Percentiles rank a stretch among this genome's conserved stretches.
Conservation (phyloP, 2,797 vertebrate species). For the Coendou prehensilis region DNA sequence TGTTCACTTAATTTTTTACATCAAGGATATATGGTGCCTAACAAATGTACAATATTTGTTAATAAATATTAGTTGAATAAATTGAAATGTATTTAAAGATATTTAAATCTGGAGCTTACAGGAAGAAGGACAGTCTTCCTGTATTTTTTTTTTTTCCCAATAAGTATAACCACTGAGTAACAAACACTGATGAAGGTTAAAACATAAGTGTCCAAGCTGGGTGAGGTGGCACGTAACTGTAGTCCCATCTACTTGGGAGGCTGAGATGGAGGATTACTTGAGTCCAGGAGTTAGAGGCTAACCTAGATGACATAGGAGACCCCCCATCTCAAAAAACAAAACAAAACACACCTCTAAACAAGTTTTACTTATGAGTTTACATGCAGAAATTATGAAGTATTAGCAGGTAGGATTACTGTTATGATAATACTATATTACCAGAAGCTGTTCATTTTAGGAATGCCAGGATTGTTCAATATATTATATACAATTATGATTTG, state of each 20-base stretch:
- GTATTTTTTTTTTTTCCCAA: neutral
- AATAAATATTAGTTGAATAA: slow-evolving; percentile 27
- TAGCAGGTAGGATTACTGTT: neutral
- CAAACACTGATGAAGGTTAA: neutral
- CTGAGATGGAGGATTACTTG: neutral
- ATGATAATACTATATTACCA: neutral
- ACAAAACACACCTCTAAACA: neutral
- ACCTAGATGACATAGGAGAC: neutral
- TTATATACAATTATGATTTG: neutral
- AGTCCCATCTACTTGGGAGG: neutral
- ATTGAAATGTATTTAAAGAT: neutral
- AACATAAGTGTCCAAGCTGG: neutral
- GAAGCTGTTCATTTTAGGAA: slow-evolving; percentile 19
- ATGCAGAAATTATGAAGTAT: slow-evolving; percentile 10
- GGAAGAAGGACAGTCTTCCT: neutral
- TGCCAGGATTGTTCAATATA: neutral
- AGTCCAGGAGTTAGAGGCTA: neutral
- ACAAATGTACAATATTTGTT: neutral
- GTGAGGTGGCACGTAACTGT: neutral
- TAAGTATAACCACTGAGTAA: neutral
- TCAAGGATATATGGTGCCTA: neutral
- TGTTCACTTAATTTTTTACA: slow-evolving; percentile 21
- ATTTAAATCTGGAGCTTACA: neutral
- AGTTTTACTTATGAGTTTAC: slow-evolving; percentile 22
- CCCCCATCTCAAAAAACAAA: neutral